A percentile compares a stretch with the other conserved stretches of the same genome.
Evolutionary conservation across 2,113 vertebrate genomes (phyloP).

Genomic region (Mellivora capensis): DNA sequence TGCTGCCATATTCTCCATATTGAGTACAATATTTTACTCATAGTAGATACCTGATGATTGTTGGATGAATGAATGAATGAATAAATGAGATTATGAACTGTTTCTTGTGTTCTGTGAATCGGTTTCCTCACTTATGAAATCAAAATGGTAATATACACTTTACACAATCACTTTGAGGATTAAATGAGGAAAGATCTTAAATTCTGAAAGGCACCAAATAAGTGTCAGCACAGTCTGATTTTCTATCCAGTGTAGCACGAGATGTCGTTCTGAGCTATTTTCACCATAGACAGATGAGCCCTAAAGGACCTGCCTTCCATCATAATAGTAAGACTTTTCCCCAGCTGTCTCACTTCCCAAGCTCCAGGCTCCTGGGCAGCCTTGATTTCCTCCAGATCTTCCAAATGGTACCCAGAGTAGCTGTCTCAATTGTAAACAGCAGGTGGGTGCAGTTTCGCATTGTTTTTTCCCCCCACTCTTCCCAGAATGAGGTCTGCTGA

Average conservation of each 20-base stretch:
- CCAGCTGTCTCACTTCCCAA: conserved; percentile 69
- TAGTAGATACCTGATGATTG: not conserved
- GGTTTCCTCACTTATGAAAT: conserved; percentile 9
- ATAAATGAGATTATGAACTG: not conserved
- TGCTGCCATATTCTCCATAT: not conserved
- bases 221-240: not conserved
- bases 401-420: conserved; percentile 64
- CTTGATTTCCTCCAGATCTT: conserved; percentile 67
- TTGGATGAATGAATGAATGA: not conserved
- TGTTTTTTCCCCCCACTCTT: conserved; percentile 62
- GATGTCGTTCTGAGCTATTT: conserved; percentile 25
- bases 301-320: not conserved
- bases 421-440: conserved; percentile 61
- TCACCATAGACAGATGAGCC: not conserved
- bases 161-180: not conserved
- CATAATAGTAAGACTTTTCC: not conserved
- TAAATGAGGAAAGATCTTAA: not conserved
- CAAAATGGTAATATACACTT: not conserved
- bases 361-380: conserved; percentile 53
- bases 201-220: not conserved
- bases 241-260: not conserved
- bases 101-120: not conserved
- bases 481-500: conserved; percentile 66
- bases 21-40: not conserved
- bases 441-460: conserved; percentile 18